Conservation (phyloP, 2,888 invertebrate genomes). For the Ochropleura leucogaster region DNA sequence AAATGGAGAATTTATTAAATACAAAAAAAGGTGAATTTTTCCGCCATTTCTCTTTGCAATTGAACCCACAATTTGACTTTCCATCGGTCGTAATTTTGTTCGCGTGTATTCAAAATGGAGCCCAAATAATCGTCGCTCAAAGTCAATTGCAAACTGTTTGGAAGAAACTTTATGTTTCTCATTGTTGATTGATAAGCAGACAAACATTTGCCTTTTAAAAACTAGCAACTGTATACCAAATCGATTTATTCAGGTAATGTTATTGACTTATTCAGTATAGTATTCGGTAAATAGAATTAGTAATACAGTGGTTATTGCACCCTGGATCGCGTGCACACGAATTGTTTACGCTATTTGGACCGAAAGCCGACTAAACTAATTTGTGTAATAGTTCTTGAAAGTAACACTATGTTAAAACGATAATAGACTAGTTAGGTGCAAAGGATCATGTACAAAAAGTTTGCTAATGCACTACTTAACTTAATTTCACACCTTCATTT, state of each 20-base stretch:
- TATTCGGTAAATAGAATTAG: constrained; percentile 43
- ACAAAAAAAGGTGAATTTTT: constrained; percentile 1
- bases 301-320: constrained; percentile 67
- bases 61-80: constrained; percentile 37
- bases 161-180: constrained; percentile 28
- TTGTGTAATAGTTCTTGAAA: constrained; percentile 61
- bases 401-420: constrained; percentile 51
- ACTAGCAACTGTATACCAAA: constrained; percentile 9
- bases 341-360: constrained; percentile 60
- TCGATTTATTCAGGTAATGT: constrained; percentile 12
- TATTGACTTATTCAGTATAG: constrained; percentile 22
- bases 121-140: constrained; percentile 38
- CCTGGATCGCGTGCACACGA: constrained; percentile 67
- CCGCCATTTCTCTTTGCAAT: constrained; percentile 25
- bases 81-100: constrained; percentile 38
- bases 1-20: constrained; percentile 36
- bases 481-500: constrained; percentile 43
- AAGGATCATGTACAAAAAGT: constrained; percentile 50
- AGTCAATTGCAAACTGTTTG: constrained; percentile 32
- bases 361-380: constrained; percentile 62
- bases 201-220: constrained; percentile 11
- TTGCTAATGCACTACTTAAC: constrained; percentile 46
- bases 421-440: constrained; percentile 56
- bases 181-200: constrained; percentile 36
- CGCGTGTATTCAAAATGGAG: constrained; percentile 40